These are phyloP conservation scores for Sylvicapra grimmia DNA, from an alignment of 2,113 vertebrate genomes.

Conservation along the genomic window DNA sequence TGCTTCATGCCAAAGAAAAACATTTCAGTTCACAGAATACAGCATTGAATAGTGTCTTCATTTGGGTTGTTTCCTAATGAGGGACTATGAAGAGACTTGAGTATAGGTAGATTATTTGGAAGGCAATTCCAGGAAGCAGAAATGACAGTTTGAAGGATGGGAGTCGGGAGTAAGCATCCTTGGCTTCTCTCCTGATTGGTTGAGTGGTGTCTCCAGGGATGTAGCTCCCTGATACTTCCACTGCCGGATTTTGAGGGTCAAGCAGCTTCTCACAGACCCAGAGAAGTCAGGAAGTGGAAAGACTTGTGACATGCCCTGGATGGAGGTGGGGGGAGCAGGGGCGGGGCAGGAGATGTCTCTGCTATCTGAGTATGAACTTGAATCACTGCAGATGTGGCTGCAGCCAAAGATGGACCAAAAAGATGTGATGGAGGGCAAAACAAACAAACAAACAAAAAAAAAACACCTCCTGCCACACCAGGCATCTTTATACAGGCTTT, in stretches of 20 bases:
- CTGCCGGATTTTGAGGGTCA: not conserved
- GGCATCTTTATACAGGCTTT: accelerated
- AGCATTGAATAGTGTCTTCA: not conserved
- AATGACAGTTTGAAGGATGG: not conserved
- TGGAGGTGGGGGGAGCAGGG: accelerated
- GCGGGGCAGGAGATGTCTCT: not conserved
- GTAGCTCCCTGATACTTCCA: not conserved
- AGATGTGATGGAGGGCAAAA: not conserved
- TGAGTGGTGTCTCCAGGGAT: accelerated
- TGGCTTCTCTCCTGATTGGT: accelerated
- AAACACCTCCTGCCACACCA: too few species aligned
- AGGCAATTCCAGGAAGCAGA: not conserved
- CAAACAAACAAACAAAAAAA: not conserved
- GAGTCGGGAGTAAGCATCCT: accelerated
- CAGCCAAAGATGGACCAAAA: not conserved
- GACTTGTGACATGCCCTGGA: accelerated
- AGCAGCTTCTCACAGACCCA: not conserved
- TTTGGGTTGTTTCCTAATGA: not conserved
- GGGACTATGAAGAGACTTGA: not conserved
- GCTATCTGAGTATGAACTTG: not conserved
- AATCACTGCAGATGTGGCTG: accelerated
- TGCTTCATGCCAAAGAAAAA: not conserved
- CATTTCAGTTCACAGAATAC: not conserved
- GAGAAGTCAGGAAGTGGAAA: not conserved
- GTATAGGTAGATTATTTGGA: not conserved